Base-by-base conservation (phyloP, 2,113 vertebrate species). In the Polyodon spathula region DNA sequence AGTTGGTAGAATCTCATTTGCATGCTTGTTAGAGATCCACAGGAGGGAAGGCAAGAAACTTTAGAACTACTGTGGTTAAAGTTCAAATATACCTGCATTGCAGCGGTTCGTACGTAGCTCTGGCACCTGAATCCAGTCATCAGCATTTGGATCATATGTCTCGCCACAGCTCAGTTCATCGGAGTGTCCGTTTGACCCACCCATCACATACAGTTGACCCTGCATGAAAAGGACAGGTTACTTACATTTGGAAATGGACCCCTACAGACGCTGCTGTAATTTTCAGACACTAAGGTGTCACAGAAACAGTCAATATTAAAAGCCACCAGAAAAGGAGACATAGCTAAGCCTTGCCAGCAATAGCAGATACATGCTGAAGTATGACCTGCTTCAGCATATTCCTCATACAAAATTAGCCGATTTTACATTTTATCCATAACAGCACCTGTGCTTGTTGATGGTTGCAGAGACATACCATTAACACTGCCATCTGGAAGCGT, bases 151-250 rank as follows among this genome's bases (percentile, higher is more conserved):
- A 71, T 97, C 87, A n/a, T 97, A 99, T 66, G 83, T 93, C 77
- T 99, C 96, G 43, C 96, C 96, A 38, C 91, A 94, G 73, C 95
- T 97, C 80, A 99, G 75, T 76, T 99, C 95, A 58, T 99, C 96
- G 0, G 95, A 99, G 67, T 98, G 95, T 63, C 96, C 96, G 0
- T 98, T 98, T 0, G 95, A 99, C 2, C 96, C 95, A 46, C 96
- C 96, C 51, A 97, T 95, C 40, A 99, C 96, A 0, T 94, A 99
- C 4, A 99, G 88, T 54, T 95, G 92, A 57, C 90, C 95, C 96
- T 99, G 61, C 6, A 27, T 27, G 44, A 43, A 50, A 39, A 8
- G 1, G 38, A 8, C 11, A 2, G 1, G n/a, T 41, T 12, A 54
- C 14, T 3, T n/a, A 14, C 12, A 40, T 11, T n/a, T 14, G 37